Conservation (phyloP, 2,113 vertebrate genomes). For the Ibidorhyncha struthersii region DNA sequence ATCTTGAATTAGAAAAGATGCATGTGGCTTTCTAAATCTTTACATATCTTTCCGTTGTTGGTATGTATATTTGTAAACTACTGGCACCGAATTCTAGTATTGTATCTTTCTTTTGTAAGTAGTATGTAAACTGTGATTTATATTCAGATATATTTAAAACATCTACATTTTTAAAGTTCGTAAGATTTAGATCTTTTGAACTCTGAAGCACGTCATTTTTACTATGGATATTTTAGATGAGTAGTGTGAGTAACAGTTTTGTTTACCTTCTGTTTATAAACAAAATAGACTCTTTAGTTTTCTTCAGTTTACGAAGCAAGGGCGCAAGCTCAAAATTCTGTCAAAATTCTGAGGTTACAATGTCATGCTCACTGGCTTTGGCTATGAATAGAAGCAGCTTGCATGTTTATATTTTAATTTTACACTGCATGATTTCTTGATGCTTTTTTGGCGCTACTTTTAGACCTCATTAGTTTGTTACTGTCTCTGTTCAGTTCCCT, state of each 20-base stretch:
- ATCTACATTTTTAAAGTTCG: neutral
- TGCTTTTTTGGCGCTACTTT: slow-evolving; percentile 26
- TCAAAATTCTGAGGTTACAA: neutral
- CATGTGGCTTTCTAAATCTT: slow-evolving; percentile 80
- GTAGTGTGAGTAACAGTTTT: neutral
- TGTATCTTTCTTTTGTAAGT: neutral
- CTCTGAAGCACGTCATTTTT: neutral
- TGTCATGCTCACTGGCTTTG: slow-evolving; percentile 7
- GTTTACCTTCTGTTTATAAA: neutral
- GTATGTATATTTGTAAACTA: slow-evolving; percentile 71
- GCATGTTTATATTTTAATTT: slow-evolving; percentile 5
- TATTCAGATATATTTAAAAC: neutral
- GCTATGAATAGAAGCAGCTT: neutral
- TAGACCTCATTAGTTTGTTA: neutral
- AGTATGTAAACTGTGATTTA: neutral
- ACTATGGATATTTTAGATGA: neutral
- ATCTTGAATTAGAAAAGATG: slow-evolving; percentile 73
- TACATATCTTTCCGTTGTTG: slow-evolving; percentile 53
- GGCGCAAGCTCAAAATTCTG: neutral
- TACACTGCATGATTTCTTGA: slow-evolving; percentile 7
- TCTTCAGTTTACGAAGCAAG: neutral
- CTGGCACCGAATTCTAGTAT: neutral
- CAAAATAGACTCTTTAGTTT: neutral
- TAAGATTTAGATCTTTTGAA: neutral
- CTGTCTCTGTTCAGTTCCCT: neutral